Percentiles rank a stretch among this genome's conserved stretches.
Evolutionary conservation across 1,140 invertebrate species (phyloP).

Genomic region (Drosophila ambigua): DNA sequence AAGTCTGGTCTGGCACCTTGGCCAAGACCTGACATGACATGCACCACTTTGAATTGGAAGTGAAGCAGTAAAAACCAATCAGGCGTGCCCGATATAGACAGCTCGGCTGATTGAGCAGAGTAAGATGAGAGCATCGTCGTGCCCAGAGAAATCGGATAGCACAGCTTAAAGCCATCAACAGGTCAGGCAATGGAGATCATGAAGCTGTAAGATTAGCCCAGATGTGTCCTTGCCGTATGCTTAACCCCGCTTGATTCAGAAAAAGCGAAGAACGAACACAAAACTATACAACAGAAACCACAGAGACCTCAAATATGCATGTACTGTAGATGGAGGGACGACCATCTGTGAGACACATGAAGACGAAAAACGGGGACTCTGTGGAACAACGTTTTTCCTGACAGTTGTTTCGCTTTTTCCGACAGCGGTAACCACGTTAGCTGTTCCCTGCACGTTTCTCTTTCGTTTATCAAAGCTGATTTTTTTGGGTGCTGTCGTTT

Average conservation of each 20-base stretch:
- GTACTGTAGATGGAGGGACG: constrained; percentile 34
- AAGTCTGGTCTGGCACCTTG: not conserved
- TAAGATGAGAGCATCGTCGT: constrained; percentile 3
- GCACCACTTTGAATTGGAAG: constrained; percentile 18
- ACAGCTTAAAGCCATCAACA: constrained; percentile 41
- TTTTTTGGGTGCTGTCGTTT: constrained; percentile 24
- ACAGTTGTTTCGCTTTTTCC: constrained; percentile 26
- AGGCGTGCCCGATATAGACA: constrained; percentile 40
- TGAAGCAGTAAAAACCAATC: constrained; percentile 43
- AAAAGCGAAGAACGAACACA: constrained; percentile 14
- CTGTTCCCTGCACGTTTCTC: constrained; percentile 42
- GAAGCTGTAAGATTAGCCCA: constrained; percentile 47
- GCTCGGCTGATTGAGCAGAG: constrained; percentile 41
- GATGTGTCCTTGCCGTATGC: constrained; percentile 19
- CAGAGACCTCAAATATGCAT: constrained; percentile 60
- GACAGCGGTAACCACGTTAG: constrained; percentile 24
- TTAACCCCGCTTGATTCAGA: not conserved
- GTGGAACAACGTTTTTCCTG: too few relatives aligned
- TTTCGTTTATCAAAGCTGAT: constrained; percentile 56
- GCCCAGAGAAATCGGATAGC: constrained; percentile 8
- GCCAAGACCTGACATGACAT: constrained; percentile 18
- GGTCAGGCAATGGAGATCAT: constrained; percentile 33
- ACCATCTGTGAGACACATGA: constrained; percentile 11
- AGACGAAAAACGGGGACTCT: constrained; percentile 12
- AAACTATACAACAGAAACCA: constrained; percentile 30